A percentile compares a stretch with the other conserved stretches of the same genome.
phyloP scores from a whole-genome alignment of 2,797 vertebrate species.

The Danio kyathit region DNA sequence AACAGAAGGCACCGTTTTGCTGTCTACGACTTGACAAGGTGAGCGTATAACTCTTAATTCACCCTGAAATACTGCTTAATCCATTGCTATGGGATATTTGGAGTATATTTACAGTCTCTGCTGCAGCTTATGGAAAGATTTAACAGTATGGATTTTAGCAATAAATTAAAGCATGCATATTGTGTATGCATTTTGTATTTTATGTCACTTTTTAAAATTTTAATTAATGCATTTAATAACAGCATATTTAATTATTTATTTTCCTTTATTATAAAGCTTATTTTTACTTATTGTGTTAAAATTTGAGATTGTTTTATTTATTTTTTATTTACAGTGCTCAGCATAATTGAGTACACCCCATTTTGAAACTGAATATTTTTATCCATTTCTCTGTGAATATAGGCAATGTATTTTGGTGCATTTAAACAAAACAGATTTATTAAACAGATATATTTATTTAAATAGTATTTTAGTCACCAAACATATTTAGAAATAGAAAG shows the following conservation, averaged over 20 bases:
- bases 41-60: constrained; percentile 1
- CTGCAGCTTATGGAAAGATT: neutral
- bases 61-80: neutral
- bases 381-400: no score
- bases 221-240: neutral
- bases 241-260: neutral
- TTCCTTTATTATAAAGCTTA: neutral
- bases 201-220: neutral
- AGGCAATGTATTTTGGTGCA: no score
- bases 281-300: neutral
- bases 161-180: neutral
- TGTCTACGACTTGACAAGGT: constrained; percentile 96
- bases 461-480: no score
- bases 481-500: no score
- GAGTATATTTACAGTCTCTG: neutral
- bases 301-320: no score
- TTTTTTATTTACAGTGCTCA: no score
- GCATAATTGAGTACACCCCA: no score
- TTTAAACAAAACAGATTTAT: no score
- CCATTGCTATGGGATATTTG: neutral
- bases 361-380: no score
- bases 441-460: no score
- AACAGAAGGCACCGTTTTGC: constrained; percentile 92
- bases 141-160: neutral
- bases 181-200: neutral